Conservation (phyloP, 2,888 invertebrate species). For the Hypomecis punctinalis region DNA sequence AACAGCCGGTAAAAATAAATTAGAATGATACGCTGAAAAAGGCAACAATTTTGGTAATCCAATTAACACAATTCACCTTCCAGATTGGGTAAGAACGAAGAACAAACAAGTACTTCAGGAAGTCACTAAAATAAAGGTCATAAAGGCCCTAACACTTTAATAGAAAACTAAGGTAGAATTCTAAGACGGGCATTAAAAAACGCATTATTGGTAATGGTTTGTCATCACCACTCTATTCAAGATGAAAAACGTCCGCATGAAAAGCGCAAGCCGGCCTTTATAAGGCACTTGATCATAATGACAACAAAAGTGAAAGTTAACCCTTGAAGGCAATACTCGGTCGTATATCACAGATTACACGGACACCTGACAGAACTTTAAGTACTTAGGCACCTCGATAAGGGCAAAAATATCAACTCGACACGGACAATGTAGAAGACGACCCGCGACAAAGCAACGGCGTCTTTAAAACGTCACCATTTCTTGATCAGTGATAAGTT, state of each 20-base stretch:
- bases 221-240: slow-evolving; percentile 10
- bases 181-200: slow-evolving; percentile 8
- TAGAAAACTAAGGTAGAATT: slow-evolving; percentile 1
- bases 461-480: slow-evolving; percentile 17
- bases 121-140: neutral
- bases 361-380: slow-evolving; percentile 58
- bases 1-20: no score
- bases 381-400: slow-evolving; percentile 44
- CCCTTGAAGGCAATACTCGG: slow-evolving; percentile 44
- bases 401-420: slow-evolving; percentile 30
- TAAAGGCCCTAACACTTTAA: neutral
- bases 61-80: no score
- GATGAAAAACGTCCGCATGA: slow-evolving; percentile 6
- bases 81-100: no score
- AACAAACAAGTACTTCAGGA: no score
- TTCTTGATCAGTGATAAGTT: slow-evolving; percentile 21
- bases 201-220: slow-evolving; percentile 13
- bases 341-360: slow-evolving; percentile 58
- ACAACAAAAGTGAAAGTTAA: slow-evolving; percentile 30
- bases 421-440: slow-evolving; percentile 23
- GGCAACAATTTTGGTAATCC: no score
- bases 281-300: slow-evolving; percentile 20
- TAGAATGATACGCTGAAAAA: no score
- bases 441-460: slow-evolving; percentile 12
- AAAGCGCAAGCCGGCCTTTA: slow-evolving; percentile 10